These are phyloP conservation scores for Siniperca obscura DNA, from an alignment of 2,797 vertebrate genomes.

Conservation along the genomic window DNA sequence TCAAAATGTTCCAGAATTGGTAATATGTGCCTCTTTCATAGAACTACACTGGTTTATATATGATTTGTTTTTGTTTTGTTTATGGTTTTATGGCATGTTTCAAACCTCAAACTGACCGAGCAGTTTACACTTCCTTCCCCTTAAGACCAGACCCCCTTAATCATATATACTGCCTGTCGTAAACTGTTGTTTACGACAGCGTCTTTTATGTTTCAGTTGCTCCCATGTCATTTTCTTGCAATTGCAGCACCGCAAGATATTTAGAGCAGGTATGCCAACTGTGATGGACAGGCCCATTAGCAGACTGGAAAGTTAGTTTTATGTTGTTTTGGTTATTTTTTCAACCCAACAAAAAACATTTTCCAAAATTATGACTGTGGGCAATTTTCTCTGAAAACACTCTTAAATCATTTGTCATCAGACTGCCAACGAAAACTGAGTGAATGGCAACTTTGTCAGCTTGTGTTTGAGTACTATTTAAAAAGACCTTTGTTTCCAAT, in stretches of 20 bases:
- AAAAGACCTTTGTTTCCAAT: background rate
- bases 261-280: background rate
- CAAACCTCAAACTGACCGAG: background rate
- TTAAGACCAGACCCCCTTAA: no score
- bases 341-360: constrained; percentile 8
- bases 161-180: background rate
- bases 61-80: background rate
- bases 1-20: background rate
- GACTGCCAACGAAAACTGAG: background rate
- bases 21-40: background rate
- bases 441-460: background rate
- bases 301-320: background rate
- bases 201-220: background rate
- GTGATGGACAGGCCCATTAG: background rate
- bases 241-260: background rate
- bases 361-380: background rate
- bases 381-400: background rate
- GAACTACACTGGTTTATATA: background rate
- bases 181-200: background rate
- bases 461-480: background rate
- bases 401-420: background rate
- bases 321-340: background rate
- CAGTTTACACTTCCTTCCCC: background rate
- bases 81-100: background rate
- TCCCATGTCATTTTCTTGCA: background rate